phyloP scores from a whole-genome alignment of 2,888 invertebrate genomes.

The Ferdinandea cuprea region DNA sequence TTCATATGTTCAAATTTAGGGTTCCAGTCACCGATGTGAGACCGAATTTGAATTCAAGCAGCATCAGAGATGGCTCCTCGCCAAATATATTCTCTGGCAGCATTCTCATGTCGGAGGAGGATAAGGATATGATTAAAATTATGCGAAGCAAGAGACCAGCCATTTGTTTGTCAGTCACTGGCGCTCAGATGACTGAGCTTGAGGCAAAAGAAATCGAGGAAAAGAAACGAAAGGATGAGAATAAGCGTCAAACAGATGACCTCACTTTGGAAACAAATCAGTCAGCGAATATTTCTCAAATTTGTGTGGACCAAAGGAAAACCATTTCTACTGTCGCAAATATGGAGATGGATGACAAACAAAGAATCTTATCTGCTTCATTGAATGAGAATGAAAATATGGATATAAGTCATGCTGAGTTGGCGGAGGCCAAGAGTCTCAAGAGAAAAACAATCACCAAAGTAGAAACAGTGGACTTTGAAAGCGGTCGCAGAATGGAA shows the following conservation, averaged over 20 bases:
- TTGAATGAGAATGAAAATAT: background rate
- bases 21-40: conserved; percentile 36
- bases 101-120: conserved; percentile 54
- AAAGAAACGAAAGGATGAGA: background rate
- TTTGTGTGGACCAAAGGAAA: background rate
- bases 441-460: conserved; percentile 40
- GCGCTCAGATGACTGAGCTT: background rate
- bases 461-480: background rate
- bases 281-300: background rate
- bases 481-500: background rate
- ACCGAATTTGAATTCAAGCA: conserved; percentile 27
- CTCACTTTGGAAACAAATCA: background rate
- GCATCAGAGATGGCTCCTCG: conserved; percentile 9
- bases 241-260: background rate
- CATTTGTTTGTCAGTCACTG: background rate
- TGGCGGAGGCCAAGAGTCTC: background rate
- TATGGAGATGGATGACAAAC: background rate
- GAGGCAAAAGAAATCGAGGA: background rate
- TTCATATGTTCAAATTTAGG: conserved; percentile 60
- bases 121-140: conserved; percentile 37
- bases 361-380: background rate
- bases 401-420: background rate
- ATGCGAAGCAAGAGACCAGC: conserved; percentile 1
- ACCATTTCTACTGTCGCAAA: background rate
- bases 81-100: conserved; percentile 44